Base-by-base conservation (phyloP, 2,888 invertebrate genomes). In the Trichacis sp. region DNA sequence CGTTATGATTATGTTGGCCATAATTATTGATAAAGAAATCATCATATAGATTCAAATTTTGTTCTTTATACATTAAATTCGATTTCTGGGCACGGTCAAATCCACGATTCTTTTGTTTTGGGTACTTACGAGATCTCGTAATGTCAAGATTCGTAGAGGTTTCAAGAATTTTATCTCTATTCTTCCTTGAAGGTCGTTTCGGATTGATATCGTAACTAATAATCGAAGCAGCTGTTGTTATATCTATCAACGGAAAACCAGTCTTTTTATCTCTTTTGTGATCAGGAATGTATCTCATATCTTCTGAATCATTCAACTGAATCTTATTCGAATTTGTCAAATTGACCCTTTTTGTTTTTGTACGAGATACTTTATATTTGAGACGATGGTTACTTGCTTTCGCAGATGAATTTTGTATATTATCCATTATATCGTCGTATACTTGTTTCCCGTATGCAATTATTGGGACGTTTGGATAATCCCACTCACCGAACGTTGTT, bases 381-480 rank as follows among this genome's bases (percentile, higher is more conserved):
- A 4, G 20, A n/a, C 20, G 45, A 19, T 11, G 20, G 3, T 57
- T 64, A 5, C 4, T 24, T 30, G 14, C 43, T 1, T 52, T 29
- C 6, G 60, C 71, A 12, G 73, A 73, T 11, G 75, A 63, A 64
- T 80, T 77, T 49, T 77, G 76, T 9, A 84, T 84, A 1, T 76
- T 82, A 1, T 80, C 81, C 81, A 83, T 82, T 0, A 83, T 82
- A 43, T 83, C 84, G 18, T 84, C 79, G 64, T 84, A 83, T 1
- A 82, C 81, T 42, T 80, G 75, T 8, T 69, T 76, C 18, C 84
- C 74, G 64, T 81, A 83, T 1, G 43, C n/a, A 43, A 8, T 3
- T 18, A 19, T 8, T 19, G 19, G 43, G 2, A 9, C 11, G 33
- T 9, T 33, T 3, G 2, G 9, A 33, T 6, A 33, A n/a, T 33